Percentiles rank a stretch among this genome's conserved stretches.
Evolutionary conservation across 2,113 vertebrate genomes (phyloP).

Genomic region (Osmerus eperlanus): DNA sequence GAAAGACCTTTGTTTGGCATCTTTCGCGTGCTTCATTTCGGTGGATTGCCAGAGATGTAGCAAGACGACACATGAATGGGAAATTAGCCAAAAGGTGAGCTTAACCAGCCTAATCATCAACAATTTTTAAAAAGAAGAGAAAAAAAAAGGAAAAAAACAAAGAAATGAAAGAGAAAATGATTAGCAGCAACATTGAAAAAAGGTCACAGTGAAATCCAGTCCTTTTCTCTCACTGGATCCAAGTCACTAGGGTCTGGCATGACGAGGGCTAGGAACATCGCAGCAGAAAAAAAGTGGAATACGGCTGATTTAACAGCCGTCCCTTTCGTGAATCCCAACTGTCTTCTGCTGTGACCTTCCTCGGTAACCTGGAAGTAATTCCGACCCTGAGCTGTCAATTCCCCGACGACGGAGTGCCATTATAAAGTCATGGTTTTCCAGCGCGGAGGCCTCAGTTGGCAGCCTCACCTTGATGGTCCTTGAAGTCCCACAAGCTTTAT

Average conservation of each 20-base stretch:
- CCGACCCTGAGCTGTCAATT: slow-evolving; percentile 44
- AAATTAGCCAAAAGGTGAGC: not conserved
- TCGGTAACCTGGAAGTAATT: slow-evolving; percentile 50
- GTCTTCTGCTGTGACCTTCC: slow-evolving; percentile 33
- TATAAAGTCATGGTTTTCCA: slow-evolving; percentile 15
- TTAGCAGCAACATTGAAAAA: not conserved
- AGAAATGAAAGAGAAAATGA: too few relatives aligned
- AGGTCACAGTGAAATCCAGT: too few relatives aligned
- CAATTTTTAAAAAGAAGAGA: slow-evolving; percentile 21
- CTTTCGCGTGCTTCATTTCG: not conserved
- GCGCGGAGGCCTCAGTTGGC: slow-evolving; percentile 22
- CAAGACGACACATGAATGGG: slow-evolving; percentile 3
- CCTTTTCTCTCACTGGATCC: too few relatives aligned
- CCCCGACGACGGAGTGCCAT: slow-evolving; percentile 6
- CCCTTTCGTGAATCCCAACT: slow-evolving; percentile 32
- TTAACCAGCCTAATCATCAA: not conserved
- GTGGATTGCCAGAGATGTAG: not conserved
- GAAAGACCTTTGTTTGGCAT: slow-evolving; percentile 1
- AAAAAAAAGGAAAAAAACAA: slow-evolving; percentile 15
- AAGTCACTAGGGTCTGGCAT: not conserved
- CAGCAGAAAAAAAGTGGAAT: slow-evolving; percentile 25
- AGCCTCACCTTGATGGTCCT: slow-evolving; percentile 53
- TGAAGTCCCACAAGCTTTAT: slow-evolving; percentile 45
- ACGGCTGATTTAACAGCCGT: slow-evolving; percentile 34
- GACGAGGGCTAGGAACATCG: slow-evolving; percentile 19